A percentile compares a stretch with the other conserved stretches of the same genome.
Evolutionary conservation across 2,113 vertebrate genomes (phyloP).

Genomic region (Ancistrus triradiatus): DNA sequence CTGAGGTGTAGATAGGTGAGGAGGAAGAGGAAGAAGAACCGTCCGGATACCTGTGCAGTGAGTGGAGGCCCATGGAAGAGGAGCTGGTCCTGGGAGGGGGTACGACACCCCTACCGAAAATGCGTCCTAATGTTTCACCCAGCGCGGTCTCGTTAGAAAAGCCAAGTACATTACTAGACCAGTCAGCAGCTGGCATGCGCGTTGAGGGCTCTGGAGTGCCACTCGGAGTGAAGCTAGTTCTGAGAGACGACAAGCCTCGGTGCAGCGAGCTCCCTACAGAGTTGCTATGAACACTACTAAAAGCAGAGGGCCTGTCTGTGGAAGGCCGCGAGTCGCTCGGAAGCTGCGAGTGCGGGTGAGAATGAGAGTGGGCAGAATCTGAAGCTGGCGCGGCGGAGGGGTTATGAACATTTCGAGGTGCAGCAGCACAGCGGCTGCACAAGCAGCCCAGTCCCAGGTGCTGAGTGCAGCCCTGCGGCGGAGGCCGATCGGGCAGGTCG

Average conservation of each 20-base stretch:
- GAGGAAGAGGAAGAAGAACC: conserved; percentile 83
- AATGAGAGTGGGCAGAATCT: conserved; percentile 65
- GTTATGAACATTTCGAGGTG: conserved; percentile 72
- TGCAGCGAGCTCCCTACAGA: conserved; percentile 80
- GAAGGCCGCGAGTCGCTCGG: conserved; percentile 31
- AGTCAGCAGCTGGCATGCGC: conserved; percentile 76
- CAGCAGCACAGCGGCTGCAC: conserved; percentile 89
- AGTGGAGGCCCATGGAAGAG: conserved; percentile 88
- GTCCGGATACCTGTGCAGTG: conserved; percentile 88
- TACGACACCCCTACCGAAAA: conserved; percentile 71
- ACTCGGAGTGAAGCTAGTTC: conserved; percentile 62
- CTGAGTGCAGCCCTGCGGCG: conserved; percentile 88
- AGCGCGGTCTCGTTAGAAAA: conserved; percentile 59
- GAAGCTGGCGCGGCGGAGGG: conserved; percentile 66
- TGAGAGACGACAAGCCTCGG: conserved; percentile 71
- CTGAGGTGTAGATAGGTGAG: conserved; percentile 93
- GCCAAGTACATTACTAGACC: conserved; percentile 86
- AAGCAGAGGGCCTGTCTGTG: conserved; percentile 87
- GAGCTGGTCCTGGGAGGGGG: conserved; percentile 93
- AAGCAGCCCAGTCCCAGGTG: conserved; percentile 93
- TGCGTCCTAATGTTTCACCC: conserved; percentile 64
- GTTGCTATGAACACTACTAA: conserved; percentile 93
- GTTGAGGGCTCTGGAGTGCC: conserved; percentile 66
- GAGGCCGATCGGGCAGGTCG: conserved; percentile 75
- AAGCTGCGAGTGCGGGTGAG: conserved; percentile 59